These are phyloP conservation scores for Drosophila eugracilis DNA, from an alignment of 1,140 invertebrate species.

Conservation along the genomic window DNA sequence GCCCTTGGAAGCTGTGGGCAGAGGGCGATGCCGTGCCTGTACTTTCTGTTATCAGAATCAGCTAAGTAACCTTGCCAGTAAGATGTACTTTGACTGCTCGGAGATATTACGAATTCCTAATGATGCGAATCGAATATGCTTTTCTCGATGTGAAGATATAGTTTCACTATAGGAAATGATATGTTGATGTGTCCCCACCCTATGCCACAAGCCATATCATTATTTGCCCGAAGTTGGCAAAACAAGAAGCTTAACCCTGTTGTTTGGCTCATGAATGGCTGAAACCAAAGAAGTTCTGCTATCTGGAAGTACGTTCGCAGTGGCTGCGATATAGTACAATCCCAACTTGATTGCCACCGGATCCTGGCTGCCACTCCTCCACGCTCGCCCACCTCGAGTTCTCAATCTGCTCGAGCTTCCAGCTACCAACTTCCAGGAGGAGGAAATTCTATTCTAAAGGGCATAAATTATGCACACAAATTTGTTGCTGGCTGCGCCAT, in stretches of 20 bases:
- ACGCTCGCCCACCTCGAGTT: background rate
- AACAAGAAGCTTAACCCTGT: background rate
- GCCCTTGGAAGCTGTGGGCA: too few relatives aligned
- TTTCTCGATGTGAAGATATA: too few relatives aligned
- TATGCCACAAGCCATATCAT: background rate
- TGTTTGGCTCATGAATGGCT: background rate
- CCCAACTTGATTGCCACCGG: conserved; percentile 2
- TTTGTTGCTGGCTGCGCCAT: conserved; percentile 36
- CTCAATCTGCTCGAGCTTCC: conserved; percentile 14
- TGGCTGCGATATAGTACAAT: background rate
- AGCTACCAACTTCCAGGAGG: too few relatives aligned
- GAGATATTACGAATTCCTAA: too few relatives aligned
- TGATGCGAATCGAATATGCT: too few relatives aligned
- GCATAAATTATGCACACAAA: conserved; percentile 67
- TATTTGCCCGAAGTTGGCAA: background rate
- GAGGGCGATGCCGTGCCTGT: too few relatives aligned
- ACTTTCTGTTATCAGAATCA: too few relatives aligned
- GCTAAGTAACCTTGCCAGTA: too few relatives aligned
- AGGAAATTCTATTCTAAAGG: conserved; percentile 44
- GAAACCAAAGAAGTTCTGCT: conserved; percentile 1
- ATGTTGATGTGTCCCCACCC: background rate
- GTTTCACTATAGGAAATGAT: too few relatives aligned
- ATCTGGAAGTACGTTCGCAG: background rate
- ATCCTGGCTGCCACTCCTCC: background rate
- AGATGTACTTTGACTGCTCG: too few relatives aligned